A percentile compares a stretch with the other conserved stretches of the same genome.
These are phyloP conservation scores for Sylvietta virens DNA, from an alignment of 2,113 vertebrate species.

Conservation along the genomic window DNA sequence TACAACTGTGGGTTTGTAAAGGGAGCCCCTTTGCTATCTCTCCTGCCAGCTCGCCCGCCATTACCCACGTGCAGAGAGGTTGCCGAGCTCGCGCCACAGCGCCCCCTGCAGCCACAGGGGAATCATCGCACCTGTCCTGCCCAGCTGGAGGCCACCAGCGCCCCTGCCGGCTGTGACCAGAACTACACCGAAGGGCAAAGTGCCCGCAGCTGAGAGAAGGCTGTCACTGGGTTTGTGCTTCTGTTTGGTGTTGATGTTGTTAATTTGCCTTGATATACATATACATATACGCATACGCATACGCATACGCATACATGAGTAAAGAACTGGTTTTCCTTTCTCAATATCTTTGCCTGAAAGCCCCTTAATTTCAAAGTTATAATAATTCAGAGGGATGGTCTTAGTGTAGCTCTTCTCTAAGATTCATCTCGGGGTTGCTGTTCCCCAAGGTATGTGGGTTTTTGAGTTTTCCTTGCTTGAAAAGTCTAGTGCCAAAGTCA, in stretches of 20 bases:
- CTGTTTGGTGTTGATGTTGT: no score
- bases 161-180: not conserved
- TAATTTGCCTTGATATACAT: no score
- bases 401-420: no score
- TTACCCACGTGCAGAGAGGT: no score
- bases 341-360: not conserved
- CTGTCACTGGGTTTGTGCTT: not conserved
- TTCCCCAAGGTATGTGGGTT: no score
- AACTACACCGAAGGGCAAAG: not conserved
- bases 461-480: no score
- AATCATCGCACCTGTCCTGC: not conserved
- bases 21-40: not conserved
- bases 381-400: not conserved
- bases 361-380: not conserved
- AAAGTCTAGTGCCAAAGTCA: no score
- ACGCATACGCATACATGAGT: no score
- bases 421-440: no score
- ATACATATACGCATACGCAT: no score
- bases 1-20: not conserved
- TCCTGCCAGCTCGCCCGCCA: fast-evolving
- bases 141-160: no score
- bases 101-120: not conserved
- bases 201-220: not conserved
- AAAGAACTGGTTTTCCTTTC: not conserved
- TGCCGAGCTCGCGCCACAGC: not conserved